These are phyloP conservation scores for Mormyrus hasselquistii DNA, from an alignment of 2,797 vertebrate genomes.

Conservation along the genomic window DNA sequence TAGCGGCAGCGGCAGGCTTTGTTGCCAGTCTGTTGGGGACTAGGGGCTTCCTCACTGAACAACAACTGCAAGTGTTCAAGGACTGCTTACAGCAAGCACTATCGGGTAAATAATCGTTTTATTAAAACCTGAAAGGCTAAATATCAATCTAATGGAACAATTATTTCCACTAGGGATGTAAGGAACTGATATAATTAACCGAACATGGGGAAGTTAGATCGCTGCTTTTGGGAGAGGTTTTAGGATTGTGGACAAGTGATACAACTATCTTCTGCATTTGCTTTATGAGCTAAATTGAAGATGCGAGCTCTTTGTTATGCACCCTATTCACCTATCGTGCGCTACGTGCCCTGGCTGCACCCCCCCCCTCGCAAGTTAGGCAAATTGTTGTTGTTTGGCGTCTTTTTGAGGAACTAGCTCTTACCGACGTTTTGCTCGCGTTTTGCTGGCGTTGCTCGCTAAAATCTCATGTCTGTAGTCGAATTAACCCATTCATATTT, in stretches of 20 bases:
- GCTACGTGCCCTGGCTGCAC: background rate
- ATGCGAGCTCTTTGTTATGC: background rate
- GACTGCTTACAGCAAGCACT: constrained; percentile 65
- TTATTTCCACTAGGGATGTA: background rate
- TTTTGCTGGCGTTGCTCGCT: background rate
- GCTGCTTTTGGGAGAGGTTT: background rate
- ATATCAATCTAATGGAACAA: background rate
- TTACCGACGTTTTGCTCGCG: background rate
- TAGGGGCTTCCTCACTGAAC: constrained; percentile 67
- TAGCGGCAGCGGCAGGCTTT: constrained; percentile 71
- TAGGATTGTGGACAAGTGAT: too few relatives aligned
- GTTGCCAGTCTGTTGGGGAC: constrained; percentile 65
- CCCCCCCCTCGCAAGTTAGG: too few relatives aligned
- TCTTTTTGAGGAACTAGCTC: background rate
- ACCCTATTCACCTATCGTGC: background rate
- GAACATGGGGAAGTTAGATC: background rate
- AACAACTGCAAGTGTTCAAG: constrained; percentile 68
- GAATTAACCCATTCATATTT: background rate
- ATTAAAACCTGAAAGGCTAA: background rate
- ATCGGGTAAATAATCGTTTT: constrained; percentile 56
- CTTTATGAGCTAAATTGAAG: background rate
- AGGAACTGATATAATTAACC: background rate
- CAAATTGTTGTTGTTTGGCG: background rate
- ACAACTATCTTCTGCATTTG: background rate
- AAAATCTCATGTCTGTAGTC: background rate